Base-by-base conservation (phyloP, 2,797 vertebrate species). In the Coranthus polyacanthus region DNA sequence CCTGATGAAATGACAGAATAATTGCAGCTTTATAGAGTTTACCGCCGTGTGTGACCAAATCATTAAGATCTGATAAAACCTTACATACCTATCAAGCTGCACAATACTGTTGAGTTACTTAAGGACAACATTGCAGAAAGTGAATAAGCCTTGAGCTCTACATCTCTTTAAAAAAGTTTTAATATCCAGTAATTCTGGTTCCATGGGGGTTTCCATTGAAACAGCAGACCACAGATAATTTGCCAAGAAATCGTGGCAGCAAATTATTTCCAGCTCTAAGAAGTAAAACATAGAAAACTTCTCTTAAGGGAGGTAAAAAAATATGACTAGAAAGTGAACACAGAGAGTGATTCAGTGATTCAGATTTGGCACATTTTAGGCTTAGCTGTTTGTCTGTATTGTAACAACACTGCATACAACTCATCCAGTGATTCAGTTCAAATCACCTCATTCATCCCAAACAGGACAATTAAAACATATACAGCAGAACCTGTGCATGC, bases 201-300 rank as follows among this genome's bases (percentile, higher is more conserved):
- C 54, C 43, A n/a, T 5, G 49, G 69, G 62, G 49, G 44, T 52
- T 73, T 64, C 29, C 22, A 29, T 60, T 60, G 36, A 59, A 75
- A 64, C 45, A 57, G 62, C 64, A 39, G 17, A 61, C 37, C 36
- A 36, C 20, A 29, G 32, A 68, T 47, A 18, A 78, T 54, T 63
- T 68, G 16, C 13, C 20, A 12, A 53, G 50, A 62, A 62, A 16
- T 55, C 36, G 37, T 52, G 47, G 60, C 63, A 64, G 42, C 18
- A 60, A 53, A 62, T 57, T 2, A 66, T 77, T 57, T 58, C 21
- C 13, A 55, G 36, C n/a, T 18, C 36, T 43, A 16, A 56, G 72
- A 68, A 60, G 49, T 55, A 21, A 67, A 69, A 59, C 3, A 10
- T 13, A 22, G 15, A 12, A 39, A 72, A 64, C 13, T 50, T 61